Conservation (phyloP, 2,888 invertebrate species). For the Automeris io region DNA sequence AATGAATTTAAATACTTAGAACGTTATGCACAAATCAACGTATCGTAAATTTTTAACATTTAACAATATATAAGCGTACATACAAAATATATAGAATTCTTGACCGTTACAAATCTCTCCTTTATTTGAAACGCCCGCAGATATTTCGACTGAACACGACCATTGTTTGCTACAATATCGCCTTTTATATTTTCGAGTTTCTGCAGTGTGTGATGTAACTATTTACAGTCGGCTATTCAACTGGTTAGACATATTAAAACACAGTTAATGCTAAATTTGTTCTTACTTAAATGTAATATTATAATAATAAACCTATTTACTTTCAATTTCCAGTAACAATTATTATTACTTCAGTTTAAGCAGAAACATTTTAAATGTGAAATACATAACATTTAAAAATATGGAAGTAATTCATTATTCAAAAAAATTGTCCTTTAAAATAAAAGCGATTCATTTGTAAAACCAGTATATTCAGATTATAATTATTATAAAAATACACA, state of each 20-base stretch:
- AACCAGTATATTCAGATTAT: too few species aligned
- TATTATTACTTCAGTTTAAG: too few species aligned
- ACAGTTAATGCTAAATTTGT: neutral
- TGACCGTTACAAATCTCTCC: conserved; percentile 3
- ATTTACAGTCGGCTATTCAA: neutral
- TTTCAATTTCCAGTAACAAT: too few species aligned
- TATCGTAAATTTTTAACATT: neutral
- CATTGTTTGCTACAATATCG: conserved; percentile 31
- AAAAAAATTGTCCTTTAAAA: too few species aligned
- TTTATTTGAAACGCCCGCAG: conserved; percentile 14
- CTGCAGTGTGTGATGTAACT: conserved; percentile 20
- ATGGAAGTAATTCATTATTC: too few species aligned
- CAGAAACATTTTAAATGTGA: too few species aligned
- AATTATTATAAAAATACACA: too few species aligned
- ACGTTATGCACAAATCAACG: neutral
- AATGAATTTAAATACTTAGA: neutral
- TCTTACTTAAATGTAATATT: too few species aligned
- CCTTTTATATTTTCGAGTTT: conserved; percentile 37
- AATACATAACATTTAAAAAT: too few species aligned
- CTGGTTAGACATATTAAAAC: neutral
- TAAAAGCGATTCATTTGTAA: too few species aligned
- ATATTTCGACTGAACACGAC: conserved; percentile 26
- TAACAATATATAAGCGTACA: neutral
- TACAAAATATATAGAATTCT: neutral
- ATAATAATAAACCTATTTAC: too few species aligned